Evolutionary conservation across 2,888 invertebrate species (phyloP).

Genomic region (Nymphalis polychloros): DNA sequence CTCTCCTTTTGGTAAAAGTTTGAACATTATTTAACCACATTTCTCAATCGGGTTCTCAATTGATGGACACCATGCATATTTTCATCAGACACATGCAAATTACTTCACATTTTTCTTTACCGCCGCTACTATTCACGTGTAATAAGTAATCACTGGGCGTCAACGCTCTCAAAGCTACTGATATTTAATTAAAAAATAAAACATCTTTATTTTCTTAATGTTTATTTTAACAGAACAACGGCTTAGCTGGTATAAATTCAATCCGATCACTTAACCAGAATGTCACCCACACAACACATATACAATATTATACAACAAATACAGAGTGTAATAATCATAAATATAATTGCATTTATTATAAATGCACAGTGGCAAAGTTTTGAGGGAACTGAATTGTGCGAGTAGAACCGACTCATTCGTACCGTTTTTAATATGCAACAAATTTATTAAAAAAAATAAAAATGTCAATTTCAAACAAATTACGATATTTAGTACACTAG

Average conservation of each 20-base stretch:
- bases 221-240: conserved; percentile 21
- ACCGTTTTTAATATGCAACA: background rate
- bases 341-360: conserved; percentile 12
- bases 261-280: conserved; percentile 5
- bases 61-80: no score
- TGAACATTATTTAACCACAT: no score
- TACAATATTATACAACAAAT: background rate
- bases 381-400: background rate
- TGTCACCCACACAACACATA: conserved; percentile 5
- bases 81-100: no score
- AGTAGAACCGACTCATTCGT: background rate
- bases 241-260: conserved; percentile 6
- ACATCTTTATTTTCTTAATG: background rate
- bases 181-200: conserved; percentile 5
- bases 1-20: no score
- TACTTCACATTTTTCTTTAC: no score
- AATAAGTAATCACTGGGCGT: no score
- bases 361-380: conserved; percentile 11
- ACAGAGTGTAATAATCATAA: background rate
- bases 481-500: no score
- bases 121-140: no score
- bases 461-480: no score
- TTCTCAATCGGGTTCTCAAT: no score
- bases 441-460: background rate
- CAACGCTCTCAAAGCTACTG: background rate